Evolutionary conservation across 2,888 invertebrate genomes (phyloP).

Genomic region (Volucella inflata): DNA sequence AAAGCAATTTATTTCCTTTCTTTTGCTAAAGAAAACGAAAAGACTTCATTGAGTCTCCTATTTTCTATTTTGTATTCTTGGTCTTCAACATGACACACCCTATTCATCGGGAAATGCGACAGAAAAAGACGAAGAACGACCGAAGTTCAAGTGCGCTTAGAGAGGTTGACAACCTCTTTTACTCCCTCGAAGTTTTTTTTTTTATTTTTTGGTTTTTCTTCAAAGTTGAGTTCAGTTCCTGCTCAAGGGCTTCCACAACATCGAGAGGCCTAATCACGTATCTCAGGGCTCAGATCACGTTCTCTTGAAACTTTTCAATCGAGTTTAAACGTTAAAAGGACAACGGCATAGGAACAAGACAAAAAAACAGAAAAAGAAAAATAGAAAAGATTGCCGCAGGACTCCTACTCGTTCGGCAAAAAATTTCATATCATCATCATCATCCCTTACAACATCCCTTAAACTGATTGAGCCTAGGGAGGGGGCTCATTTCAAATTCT

Average conservation of each 20-base stretch:
- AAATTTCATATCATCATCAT: constrained; percentile 74
- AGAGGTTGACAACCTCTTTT: constrained; percentile 72
- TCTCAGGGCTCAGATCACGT: constrained; percentile 78
- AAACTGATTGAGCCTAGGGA: constrained; percentile 73
- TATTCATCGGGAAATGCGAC: constrained; percentile 1
- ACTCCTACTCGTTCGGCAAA: constrained; percentile 56
- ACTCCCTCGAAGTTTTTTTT: constrained; percentile 51
- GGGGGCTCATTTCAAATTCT: constrained; percentile 72
- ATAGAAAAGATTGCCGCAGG: constrained; percentile 64
- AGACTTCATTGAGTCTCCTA: constrained; percentile 40
- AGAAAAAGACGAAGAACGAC: constrained; percentile 41
- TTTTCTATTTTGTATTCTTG: constrained; percentile 38
- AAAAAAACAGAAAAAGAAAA: constrained; percentile 15
- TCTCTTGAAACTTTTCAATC: constrained; percentile 77
- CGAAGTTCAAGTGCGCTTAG: constrained; percentile 44
- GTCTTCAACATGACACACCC: constrained; percentile 60
- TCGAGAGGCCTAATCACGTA: constrained; percentile 78
- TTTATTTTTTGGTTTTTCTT: constrained; percentile 9
- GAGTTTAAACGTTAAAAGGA: constrained; percentile 73
- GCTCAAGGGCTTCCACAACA: constrained; percentile 50
- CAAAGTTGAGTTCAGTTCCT: too few relatives aligned
- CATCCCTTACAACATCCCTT: constrained; percentile 70
- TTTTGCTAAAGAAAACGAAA: constrained; percentile 22
- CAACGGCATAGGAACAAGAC: constrained; percentile 1
- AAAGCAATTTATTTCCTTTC: constrained; percentile 73